Conservation (phyloP, 1,140 invertebrate genomes). For the Colletes gigas region DNA sequence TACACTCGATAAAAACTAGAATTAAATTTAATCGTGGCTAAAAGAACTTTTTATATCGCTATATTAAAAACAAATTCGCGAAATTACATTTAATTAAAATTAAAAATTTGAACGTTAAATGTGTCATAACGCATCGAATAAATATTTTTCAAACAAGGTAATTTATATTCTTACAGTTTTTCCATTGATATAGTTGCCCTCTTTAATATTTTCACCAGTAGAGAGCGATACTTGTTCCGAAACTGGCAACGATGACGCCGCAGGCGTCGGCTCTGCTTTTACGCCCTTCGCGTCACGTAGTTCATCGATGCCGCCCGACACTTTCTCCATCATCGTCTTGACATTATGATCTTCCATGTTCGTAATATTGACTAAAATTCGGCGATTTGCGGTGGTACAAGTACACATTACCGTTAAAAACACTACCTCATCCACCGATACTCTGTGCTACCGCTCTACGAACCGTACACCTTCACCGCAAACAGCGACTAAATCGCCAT, state of each 20-base stretch:
- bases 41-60: neutral
- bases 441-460: constrained; percentile 52
- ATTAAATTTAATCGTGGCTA: neutral
- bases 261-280: constrained; percentile 72
- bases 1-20: neutral
- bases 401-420: constrained; percentile 70
- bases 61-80: neutral
- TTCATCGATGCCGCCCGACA: constrained; percentile 53
- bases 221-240: constrained; percentile 61
- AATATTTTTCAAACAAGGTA: neutral
- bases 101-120: neutral
- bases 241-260: constrained; percentile 62
- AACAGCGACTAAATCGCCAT: constrained; percentile 79
- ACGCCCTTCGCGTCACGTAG: constrained; percentile 67
- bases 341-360: constrained; percentile 69
- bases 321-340: constrained; percentile 60
- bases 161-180: constrained; percentile 63
- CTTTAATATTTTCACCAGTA: constrained; percentile 64
- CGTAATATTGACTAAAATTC: constrained; percentile 67
- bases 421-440: constrained; percentile 55
- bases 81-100: neutral
- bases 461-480: constrained; percentile 73
- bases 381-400: constrained; percentile 67
- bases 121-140: neutral
- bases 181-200: constrained; percentile 48